Conservation (phyloP, 2,797 vertebrate species). For the Morelia viridis region DNA sequence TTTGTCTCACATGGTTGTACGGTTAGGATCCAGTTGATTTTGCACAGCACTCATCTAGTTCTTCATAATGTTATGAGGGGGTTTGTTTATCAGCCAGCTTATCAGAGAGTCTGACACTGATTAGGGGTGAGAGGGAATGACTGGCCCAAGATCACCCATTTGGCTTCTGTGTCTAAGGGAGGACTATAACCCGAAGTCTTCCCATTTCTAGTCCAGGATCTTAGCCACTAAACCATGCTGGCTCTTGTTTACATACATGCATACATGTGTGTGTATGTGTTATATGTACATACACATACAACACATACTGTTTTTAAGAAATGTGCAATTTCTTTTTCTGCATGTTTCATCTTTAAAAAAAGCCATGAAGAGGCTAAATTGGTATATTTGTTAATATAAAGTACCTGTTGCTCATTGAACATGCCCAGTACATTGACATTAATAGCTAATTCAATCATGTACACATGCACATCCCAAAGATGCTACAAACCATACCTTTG, state of each 20-base stretch:
- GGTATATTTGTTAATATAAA: conserved; percentile 33
- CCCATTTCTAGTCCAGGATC: not conserved
- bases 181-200: not conserved
- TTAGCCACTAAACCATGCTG: not conserved
- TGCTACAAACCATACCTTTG: not conserved
- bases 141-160: not conserved
- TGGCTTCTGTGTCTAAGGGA: not conserved
- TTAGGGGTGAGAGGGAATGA: not conserved
- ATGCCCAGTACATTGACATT: not conserved
- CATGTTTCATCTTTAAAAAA: conserved; percentile 26
- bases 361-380: conserved; percentile 17
- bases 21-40: not conserved
- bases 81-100: not conserved
- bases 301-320: not conserved
- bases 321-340: conserved; percentile 3
- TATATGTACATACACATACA: not conserved
- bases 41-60: not conserved
- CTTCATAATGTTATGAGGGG: not conserved
- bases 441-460: not conserved
- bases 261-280: not conserved
- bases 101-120: not conserved
- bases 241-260: no score
- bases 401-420: not conserved
- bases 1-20: not conserved
- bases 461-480: not conserved